Base-by-base conservation (phyloP, 2,888 invertebrate genomes). In the Caenorhabditis wallacei region DNA sequence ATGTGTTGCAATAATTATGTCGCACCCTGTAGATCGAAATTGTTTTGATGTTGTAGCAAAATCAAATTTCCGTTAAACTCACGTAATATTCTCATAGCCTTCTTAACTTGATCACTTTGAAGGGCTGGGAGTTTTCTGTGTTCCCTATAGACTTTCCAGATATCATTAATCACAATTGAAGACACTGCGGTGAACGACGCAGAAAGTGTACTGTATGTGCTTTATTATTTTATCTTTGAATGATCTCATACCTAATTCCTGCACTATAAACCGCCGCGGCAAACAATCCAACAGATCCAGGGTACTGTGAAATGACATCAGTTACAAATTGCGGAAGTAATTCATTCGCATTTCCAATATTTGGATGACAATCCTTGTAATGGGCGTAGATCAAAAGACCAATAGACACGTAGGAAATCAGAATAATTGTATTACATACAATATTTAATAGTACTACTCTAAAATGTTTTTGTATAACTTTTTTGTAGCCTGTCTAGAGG, bases 361-460 rank as follows among this genome's bases (percentile, higher is more conserved):
- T 43, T 13, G 91, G 92, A 71, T 90, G 87, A 64, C 91, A 92
- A 35, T 83, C 79, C 43, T 88, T 51, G 56, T 88, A 92, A 16
- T 82, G 69, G 2, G 84, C 84, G 59, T 87, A 91, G 18, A 92
- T 88, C 26, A 91, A 66, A 11, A 91, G 51, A 3, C 91, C 91
- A 18, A 89, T 57, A 0, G 84, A 48, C 1, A 88, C 80, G 54
- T 90, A 91, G 16, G 84, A 66, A 1, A 86, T 13, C 3, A 91
- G 69, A 26, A 90, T 87, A 10, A 87, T 43, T 0, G 87, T 43
- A 48, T 91, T 90, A 79, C 88, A 85, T 0, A 89, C 84, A 53
- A 90, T 87, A 66, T 92, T 91, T 4, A 89, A 71, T 13, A 92
- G 66, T 2, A 91, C 85, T 16, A 88, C 87, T 59, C 91, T 90